phyloP scores from a whole-genome alignment of 1,140 invertebrate genomes.

The Drosophila kikkawai region DNA sequence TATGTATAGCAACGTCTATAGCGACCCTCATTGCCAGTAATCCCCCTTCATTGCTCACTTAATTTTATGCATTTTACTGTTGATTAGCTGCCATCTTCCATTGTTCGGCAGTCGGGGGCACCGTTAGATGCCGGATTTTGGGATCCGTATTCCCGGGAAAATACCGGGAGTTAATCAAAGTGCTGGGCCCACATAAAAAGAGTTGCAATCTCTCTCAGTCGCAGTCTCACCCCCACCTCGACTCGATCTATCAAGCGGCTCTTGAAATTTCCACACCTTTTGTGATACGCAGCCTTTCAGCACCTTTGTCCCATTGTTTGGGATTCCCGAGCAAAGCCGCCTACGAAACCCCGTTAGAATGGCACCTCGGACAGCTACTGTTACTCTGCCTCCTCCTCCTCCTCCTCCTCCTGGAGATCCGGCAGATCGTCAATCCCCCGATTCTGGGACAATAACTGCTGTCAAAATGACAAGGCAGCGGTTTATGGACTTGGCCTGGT shows the following conservation, averaged over 20 bases:
- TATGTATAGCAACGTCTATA: neutral
- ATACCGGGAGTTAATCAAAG: slow-evolving; percentile 60
- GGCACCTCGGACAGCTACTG: slow-evolving; percentile 13
- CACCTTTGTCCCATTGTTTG: slow-evolving; percentile 28
- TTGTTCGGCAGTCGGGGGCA: slow-evolving; percentile 41
- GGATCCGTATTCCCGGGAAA: neutral
- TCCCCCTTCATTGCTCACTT: slow-evolving; percentile 59
- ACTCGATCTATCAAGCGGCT: slow-evolving; percentile 61
- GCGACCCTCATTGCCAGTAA: slow-evolving; percentile 13
- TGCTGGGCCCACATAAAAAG: slow-evolving; percentile 58
- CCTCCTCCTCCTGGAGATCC: neutral
- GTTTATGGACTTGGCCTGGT: slow-evolving; percentile 15
- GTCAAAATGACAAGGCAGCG: slow-evolving; percentile 61
- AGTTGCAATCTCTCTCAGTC: slow-evolving; percentile 20
- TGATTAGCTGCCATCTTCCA: slow-evolving; percentile 75
- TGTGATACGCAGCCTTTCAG: slow-evolving; percentile 9
- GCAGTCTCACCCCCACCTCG: neutral
- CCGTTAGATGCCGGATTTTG: slow-evolving; percentile 30
- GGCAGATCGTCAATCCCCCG: slow-evolving; percentile 1
- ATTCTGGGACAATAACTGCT: slow-evolving; percentile 53
- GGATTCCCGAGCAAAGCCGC: slow-evolving; percentile 55
- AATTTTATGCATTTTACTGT: slow-evolving; percentile 80
- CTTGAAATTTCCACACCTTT: slow-evolving; percentile 73
- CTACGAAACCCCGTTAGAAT: slow-evolving; percentile 76
- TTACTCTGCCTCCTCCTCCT: neutral